Percentiles rank a stretch among this genome's conserved stretches.
phyloP scores from a whole-genome alignment of 2,888 invertebrate genomes.

The Rhimphoctona megacephalus region DNA sequence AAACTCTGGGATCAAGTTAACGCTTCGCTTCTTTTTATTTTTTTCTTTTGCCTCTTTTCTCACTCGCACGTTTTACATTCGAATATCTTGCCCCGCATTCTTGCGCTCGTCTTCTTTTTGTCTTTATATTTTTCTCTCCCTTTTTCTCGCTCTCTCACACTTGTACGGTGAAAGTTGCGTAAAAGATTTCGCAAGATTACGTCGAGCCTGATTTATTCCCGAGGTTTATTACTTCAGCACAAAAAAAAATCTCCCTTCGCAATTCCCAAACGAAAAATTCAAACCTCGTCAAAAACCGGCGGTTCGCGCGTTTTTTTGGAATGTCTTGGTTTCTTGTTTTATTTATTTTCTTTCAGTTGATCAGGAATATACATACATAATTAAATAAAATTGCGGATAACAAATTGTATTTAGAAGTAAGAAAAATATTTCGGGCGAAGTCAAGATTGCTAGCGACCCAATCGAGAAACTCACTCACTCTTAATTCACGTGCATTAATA shows the following conservation, averaged over 20 bases:
- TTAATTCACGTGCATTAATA: background rate
- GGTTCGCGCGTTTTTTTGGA: constrained; percentile 27
- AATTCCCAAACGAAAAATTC: constrained; percentile 20
- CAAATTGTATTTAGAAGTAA: background rate
- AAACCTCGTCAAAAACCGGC: constrained; percentile 15
- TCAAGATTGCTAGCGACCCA: background rate
- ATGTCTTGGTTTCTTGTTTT: background rate
- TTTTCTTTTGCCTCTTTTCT: constrained; percentile 11
- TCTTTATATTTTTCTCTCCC: constrained; percentile 11
- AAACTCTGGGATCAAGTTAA: constrained; percentile 60
- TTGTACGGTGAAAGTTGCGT: constrained; percentile 55
- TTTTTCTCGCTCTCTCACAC: constrained; percentile 31
- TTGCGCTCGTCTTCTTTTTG: constrained; percentile 13
- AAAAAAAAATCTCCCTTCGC: constrained; percentile 42
- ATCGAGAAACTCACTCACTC: background rate
- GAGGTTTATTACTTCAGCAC: constrained; percentile 67
- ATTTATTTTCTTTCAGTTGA: background rate
- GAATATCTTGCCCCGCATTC: constrained; percentile 38
- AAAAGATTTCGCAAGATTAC: constrained; percentile 71
- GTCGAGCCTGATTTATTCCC: constrained; percentile 72
- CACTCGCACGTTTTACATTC: constrained; percentile 36
- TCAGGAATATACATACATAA: background rate
- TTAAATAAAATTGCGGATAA: background rate
- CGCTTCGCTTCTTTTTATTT: constrained; percentile 58
- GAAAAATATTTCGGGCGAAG: background rate